These are phyloP conservation scores for Orientallactaga bullata DNA, from an alignment of 2,113 vertebrate species.

Conservation along the genomic window DNA sequence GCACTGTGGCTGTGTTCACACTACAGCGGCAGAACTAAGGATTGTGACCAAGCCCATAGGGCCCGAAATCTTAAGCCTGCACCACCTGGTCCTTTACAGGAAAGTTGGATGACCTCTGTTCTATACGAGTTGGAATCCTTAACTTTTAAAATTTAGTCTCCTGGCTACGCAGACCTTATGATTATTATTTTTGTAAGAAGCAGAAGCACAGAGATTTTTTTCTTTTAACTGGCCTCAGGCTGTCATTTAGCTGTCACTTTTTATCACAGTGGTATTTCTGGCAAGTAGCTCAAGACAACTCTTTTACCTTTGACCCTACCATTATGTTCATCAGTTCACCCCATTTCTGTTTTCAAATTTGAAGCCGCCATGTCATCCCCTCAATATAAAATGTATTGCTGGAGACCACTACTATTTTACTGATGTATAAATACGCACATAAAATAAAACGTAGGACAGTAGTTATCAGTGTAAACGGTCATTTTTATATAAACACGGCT, in stretches of 20 bases:
- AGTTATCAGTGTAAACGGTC: neutral
- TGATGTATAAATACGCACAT: neutral
- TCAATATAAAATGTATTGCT: neutral
- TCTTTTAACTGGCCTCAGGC: neutral
- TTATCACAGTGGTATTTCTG: neutral
- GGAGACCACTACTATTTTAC: conserved; percentile 12
- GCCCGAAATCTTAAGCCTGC: neutral
- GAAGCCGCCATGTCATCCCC: neutral
- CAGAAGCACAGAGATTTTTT: neutral
- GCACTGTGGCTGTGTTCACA: neutral
- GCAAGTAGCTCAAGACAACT: neutral
- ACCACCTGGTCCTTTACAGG: neutral
- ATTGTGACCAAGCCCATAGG: neutral
- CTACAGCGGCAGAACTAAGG: neutral
- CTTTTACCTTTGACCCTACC: neutral
- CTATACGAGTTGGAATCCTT: neutral
- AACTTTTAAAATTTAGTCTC: neutral
- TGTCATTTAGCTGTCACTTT: neutral
- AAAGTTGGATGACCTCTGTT: neutral
- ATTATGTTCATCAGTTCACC: neutral
- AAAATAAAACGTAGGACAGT: neutral
- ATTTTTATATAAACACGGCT: neutral
- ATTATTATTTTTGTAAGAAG: neutral
- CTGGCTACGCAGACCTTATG: neutral
- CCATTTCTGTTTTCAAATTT: neutral